phyloP scores from a whole-genome alignment of 2,888 invertebrate genomes.

The Mallateleia sp. region DNA sequence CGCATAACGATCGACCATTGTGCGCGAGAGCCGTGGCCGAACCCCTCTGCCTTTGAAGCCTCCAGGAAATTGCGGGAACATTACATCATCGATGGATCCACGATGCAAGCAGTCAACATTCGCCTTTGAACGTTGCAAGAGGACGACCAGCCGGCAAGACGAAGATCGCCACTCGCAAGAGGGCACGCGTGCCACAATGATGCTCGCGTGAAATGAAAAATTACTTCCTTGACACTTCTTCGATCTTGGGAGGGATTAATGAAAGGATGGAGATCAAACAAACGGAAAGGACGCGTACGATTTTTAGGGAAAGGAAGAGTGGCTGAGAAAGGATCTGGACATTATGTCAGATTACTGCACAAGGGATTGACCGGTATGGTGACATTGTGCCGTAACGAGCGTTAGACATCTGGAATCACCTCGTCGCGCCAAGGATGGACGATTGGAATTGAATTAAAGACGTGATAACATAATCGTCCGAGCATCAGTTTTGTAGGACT shows the following conservation, averaged over 20 bases:
- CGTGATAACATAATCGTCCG: constrained; percentile 19
- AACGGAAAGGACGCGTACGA: constrained; percentile 30
- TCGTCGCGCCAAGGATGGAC: background rate
- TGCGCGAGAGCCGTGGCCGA: constrained; percentile 76
- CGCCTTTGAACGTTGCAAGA: constrained; percentile 37
- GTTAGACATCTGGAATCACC: constrained; percentile 41
- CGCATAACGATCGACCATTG: constrained; percentile 89
- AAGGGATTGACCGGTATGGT: background rate
- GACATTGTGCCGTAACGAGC: constrained; percentile 11
- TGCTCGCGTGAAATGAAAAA: constrained; percentile 53
- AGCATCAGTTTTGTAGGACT: no score
- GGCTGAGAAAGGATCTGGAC: background rate
- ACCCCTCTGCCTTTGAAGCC: constrained; percentile 78
- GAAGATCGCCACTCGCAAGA: constrained; percentile 32
- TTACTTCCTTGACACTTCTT: constrained; percentile 60
- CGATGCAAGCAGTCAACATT: constrained; percentile 80
- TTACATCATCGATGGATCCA: constrained; percentile 82
- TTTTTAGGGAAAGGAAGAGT: constrained; percentile 30
- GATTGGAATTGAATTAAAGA: background rate
- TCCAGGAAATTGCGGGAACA: constrained; percentile 87
- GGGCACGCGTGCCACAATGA: constrained; percentile 68
- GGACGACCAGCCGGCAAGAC: constrained; percentile 42
- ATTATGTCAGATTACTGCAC: constrained; percentile 17
- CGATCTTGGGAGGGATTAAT: constrained; percentile 34
- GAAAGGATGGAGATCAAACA: constrained; percentile 31